These are phyloP conservation scores for Todiramphus chloris DNA, from an alignment of 2,113 vertebrate genomes.

Conservation along the genomic window DNA sequence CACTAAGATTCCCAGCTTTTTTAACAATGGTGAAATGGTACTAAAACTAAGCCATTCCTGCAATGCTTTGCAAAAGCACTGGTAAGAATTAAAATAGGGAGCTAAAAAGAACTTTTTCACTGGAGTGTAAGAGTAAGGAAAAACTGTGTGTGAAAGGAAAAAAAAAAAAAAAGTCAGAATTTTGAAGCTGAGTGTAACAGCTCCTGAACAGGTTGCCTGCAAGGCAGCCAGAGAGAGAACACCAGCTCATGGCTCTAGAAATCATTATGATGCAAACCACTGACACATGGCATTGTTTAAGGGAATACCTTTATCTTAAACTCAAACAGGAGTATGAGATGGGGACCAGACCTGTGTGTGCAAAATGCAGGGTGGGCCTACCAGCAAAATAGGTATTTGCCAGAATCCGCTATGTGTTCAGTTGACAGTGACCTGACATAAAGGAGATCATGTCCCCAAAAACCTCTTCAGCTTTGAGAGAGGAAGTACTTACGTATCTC, in stretches of 20 bases:
- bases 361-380: background rate
- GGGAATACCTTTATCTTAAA: background rate
- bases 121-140: background rate
- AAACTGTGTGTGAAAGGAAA: background rate
- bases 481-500: slow-evolving; percentile 88
- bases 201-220: background rate
- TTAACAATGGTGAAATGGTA: background rate
- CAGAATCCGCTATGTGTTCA: background rate
- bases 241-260: background rate
- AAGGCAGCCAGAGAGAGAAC: background rate
- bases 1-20: background rate
- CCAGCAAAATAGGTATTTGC: fast-evolving
- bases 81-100: background rate
- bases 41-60: background rate
- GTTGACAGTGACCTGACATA: fast-evolving
- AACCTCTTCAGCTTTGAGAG: background rate
- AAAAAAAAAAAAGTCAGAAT: background rate
- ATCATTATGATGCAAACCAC: background rate
- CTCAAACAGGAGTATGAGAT: background rate
- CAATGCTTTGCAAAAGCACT: background rate
- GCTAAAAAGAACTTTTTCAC: background rate
- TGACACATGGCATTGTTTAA: background rate
- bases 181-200: background rate
- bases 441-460: background rate
- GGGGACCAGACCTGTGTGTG: background rate